Percentiles rank a stretch among this genome's conserved stretches.
Conservation (phyloP, 1,140 invertebrate species). For the Apis cerana region DNA sequence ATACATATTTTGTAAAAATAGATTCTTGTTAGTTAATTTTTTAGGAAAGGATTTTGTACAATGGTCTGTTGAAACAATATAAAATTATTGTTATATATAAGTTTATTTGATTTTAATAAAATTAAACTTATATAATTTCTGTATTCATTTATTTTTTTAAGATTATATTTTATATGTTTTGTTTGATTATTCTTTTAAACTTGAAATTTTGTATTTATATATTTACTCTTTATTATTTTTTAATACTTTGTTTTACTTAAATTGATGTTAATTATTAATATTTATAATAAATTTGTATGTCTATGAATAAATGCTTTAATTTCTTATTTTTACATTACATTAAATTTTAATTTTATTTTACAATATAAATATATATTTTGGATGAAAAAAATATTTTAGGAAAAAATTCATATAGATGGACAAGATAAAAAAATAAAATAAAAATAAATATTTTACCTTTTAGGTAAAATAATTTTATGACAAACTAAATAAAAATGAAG, state of each 20-base stretch:
- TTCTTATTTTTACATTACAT: background rate
- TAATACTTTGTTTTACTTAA: background rate
- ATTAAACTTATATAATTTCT: background rate
- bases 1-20: background rate
- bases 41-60: background rate
- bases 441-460: constrained; percentile 9
- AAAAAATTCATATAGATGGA: background rate
- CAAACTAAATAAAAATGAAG: constrained; percentile 66
- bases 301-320: background rate
- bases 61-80: background rate
- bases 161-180: background rate
- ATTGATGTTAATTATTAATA: background rate
- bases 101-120: background rate
- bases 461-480: constrained; percentile 33
- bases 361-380: background rate
- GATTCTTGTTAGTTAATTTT: background rate
- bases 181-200: background rate
- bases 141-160: background rate
- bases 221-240: background rate
- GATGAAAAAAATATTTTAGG: background rate
- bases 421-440: background rate
- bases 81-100: background rate
- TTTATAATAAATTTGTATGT: background rate
- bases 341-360: background rate
- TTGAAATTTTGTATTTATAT: background rate